A percentile compares a stretch with the other conserved stretches of the same genome.
These are phyloP conservation scores for Otolemur crassicaudatus DNA, from an alignment of 2,797 vertebrate genomes.

Conservation along the genomic window DNA sequence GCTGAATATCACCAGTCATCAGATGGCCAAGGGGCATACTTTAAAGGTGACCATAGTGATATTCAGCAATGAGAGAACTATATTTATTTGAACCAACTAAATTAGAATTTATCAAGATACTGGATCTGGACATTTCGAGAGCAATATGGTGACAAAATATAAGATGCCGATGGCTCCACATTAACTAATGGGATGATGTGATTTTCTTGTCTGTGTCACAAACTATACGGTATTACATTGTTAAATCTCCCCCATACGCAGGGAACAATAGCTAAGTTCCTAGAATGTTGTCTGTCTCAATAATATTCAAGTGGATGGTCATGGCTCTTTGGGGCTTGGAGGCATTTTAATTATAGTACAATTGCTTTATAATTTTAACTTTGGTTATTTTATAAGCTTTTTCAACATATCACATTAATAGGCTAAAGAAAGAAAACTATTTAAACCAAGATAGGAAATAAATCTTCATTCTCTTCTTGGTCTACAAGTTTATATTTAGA, in stretches of 20 bases:
- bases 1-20: no score
- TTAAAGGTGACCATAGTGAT: no score
- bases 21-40: no score
- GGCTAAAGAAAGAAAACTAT: constrained; percentile 85
- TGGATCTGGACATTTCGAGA: constrained; percentile 10
- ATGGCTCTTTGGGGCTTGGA: constrained; percentile 78
- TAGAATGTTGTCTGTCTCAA: constrained; percentile 82
- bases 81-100: constrained; percentile 6
- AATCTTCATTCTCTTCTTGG: constrained; percentile 87
- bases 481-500: constrained; percentile 84
- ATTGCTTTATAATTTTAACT: constrained; percentile 85
- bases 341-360: constrained; percentile 81
- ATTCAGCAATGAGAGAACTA: not conserved
- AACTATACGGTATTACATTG: constrained; percentile 2
- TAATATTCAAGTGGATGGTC: constrained; percentile 81
- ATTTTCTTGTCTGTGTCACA: not conserved
- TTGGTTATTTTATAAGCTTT: constrained; percentile 86
- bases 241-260: constrained; percentile 67
- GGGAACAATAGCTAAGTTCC: constrained; percentile 66
- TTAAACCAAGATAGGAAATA: constrained; percentile 86
- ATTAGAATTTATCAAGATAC: constrained; percentile 53
- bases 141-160: not conserved
- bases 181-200: not conserved
- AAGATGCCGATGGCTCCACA: not conserved
- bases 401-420: constrained; percentile 88